Percentiles rank a stretch among this genome's conserved stretches.
These are phyloP conservation scores for Rotaria macrura DNA, from an alignment of 2,888 invertebrate species.

Conservation along the genomic window DNA sequence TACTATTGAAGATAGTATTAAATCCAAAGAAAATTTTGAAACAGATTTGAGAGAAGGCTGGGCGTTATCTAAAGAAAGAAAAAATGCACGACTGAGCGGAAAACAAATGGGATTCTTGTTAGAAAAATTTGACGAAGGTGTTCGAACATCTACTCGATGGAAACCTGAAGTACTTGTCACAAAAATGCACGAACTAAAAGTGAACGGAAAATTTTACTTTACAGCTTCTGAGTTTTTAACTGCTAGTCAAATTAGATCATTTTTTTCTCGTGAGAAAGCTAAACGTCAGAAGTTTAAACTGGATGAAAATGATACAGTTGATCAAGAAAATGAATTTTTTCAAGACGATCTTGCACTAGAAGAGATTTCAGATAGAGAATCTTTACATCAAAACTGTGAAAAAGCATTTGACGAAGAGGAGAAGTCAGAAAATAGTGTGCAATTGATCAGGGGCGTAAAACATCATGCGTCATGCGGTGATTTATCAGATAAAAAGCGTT, in stretches of 20 bases:
- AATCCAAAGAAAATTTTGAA: neutral
- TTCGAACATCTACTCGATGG: neutral
- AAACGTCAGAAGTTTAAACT: neutral
- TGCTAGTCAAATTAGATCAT: neutral
- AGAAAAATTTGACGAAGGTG: neutral
- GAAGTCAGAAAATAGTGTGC: neutral
- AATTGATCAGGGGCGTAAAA: neutral
- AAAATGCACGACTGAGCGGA: neutral
- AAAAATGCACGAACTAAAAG: neutral
- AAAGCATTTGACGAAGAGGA: neutral
- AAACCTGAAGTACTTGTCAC: neutral
- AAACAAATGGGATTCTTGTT: neutral
- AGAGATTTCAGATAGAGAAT: neutral
- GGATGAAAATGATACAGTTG: neutral
- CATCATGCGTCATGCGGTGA: neutral
- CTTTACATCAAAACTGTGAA: neutral
- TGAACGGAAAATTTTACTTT: neutral
- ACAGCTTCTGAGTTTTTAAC: neutral
- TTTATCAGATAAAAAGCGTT: neutral
- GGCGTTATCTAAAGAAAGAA: neutral
- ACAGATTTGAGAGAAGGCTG: neutral
- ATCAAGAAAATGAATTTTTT: neutral
- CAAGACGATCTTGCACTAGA: neutral
- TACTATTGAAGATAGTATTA: neutral
- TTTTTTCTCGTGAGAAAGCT: neutral